Conservation (phyloP, 2,113 vertebrate species). For the Phocoena sinus region DNA sequence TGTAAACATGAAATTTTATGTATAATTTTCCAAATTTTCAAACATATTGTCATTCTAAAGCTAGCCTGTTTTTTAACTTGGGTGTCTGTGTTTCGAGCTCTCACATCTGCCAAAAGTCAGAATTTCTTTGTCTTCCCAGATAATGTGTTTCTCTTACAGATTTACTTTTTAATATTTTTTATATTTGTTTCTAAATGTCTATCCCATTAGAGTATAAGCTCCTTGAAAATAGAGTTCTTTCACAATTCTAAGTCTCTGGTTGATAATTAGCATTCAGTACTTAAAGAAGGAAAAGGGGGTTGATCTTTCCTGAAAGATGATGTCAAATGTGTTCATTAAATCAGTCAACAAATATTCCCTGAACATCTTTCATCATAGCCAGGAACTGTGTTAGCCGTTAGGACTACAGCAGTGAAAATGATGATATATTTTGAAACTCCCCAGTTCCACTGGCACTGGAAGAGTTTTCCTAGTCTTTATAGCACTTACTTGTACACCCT, state of each 20-base stretch:
- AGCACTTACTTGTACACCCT: not conserved
- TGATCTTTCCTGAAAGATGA: not conserved
- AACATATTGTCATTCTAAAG: not conserved
- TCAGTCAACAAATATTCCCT: not conserved
- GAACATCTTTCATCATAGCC: not conserved
- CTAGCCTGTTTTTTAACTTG: not conserved
- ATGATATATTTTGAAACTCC: not conserved
- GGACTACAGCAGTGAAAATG: not conserved
- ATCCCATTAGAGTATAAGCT: not conserved
- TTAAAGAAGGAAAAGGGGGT: not conserved
- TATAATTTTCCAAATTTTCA: not conserved
- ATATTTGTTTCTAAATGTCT: not conserved
- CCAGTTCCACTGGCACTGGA: not conserved
- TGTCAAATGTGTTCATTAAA: not conserved
- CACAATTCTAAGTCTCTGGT: not conserved
- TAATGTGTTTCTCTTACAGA: rapidly evolving
- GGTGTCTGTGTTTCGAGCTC: not conserved
- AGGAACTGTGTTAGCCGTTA: not conserved
- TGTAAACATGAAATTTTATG: not conserved
- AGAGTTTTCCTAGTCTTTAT: not conserved
- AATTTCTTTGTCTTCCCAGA: not conserved
- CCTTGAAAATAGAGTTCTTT: not conserved
- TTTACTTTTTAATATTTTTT: not conserved
- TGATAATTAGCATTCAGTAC: not conserved
- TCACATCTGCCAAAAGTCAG: not conserved